A percentile compares a stretch with the other conserved stretches of the same genome.
phyloP scores from a whole-genome alignment of 1,140 invertebrate species.

The Tetragnatha versicolor region DNA sequence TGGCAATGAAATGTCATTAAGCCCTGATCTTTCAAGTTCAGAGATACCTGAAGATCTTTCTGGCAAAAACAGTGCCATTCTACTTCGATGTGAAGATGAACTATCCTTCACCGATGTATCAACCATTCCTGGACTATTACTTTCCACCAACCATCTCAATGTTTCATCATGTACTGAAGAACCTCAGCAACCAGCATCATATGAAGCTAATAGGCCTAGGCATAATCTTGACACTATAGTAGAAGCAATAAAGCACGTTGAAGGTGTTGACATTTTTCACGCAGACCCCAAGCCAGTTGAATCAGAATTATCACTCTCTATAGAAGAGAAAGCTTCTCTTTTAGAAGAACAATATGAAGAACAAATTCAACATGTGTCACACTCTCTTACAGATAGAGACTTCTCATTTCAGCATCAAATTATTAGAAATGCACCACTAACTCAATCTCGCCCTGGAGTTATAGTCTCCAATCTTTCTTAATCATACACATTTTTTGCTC shows the following conservation, averaged over 20 bases:
- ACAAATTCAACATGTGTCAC: neutral
- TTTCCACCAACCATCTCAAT: neutral
- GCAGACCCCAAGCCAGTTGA: constrained; percentile 46
- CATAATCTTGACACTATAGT: constrained; percentile 97
- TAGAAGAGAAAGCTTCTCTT: neutral
- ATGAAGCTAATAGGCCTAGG: constrained; percentile 73
- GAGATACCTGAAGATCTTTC: constrained; percentile 52
- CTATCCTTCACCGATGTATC: constrained; percentile 28
- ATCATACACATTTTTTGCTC: neutral
- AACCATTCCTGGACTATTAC: constrained; percentile 20
- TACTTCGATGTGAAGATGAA: constrained; percentile 42
- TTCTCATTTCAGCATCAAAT: constrained; percentile 51
- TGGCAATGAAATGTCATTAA: constrained; percentile 26
- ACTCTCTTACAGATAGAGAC: neutral
- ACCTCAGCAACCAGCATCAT: constrained; percentile 64
- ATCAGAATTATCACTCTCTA: neutral
- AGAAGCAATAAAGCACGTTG: constrained; percentile 94
- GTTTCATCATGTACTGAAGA: neutral
- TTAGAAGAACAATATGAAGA: neutral
- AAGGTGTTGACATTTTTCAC: constrained; percentile 87
- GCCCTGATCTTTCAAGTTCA: constrained; percentile 30
- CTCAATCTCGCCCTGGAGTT: constrained; percentile 57
- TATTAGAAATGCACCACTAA: constrained; percentile 50
- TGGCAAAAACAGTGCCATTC: constrained; percentile 42
- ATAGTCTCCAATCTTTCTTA: constrained; percentile 59